Percentiles rank a stretch among this genome's conserved stretches.
Evolutionary conservation across 2,113 vertebrate species (phyloP).

Genomic region (Verasper variegatus): DNA sequence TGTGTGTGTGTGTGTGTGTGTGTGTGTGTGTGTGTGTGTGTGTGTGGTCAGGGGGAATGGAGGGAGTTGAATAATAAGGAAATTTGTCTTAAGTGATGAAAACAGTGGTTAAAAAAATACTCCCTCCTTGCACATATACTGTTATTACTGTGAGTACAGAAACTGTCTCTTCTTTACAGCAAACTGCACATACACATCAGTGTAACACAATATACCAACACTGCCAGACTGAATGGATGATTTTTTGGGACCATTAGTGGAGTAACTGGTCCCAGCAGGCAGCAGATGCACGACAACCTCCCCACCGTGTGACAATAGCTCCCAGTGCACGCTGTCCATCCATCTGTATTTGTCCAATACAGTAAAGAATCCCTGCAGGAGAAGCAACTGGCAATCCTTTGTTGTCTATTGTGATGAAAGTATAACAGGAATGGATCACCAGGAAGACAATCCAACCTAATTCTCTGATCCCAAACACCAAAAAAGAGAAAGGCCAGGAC

Average conservation of each 20-base stretch:
- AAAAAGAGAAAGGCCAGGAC: constrained; percentile 43
- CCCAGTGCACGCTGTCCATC: constrained; percentile 56
- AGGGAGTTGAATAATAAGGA: background rate
- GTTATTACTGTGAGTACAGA: background rate
- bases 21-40: constrained; percentile 13
- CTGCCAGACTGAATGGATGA: constrained; percentile 27
- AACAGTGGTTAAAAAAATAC: too few relatives aligned
- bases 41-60: constrained; percentile 4
- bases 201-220: constrained; percentile 31
- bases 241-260: constrained; percentile 34
- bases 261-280: constrained; percentile 62
- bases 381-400: constrained; percentile 72
- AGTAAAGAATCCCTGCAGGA: constrained; percentile 72
- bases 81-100: background rate
- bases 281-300: constrained; percentile 70
- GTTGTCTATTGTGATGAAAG: constrained; percentile 70
- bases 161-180: background rate
- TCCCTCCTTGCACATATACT: background rate
- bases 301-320: constrained; percentile 62
- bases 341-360: constrained; percentile 74
- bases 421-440: constrained; percentile 71
- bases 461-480: constrained; percentile 59
- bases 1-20: too few relatives aligned
- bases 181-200: constrained; percentile 19
- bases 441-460: constrained; percentile 62